Base-by-base conservation (phyloP, 53 echinoderm and acorn worm species). In the Paracentrotus lividus region DNA sequence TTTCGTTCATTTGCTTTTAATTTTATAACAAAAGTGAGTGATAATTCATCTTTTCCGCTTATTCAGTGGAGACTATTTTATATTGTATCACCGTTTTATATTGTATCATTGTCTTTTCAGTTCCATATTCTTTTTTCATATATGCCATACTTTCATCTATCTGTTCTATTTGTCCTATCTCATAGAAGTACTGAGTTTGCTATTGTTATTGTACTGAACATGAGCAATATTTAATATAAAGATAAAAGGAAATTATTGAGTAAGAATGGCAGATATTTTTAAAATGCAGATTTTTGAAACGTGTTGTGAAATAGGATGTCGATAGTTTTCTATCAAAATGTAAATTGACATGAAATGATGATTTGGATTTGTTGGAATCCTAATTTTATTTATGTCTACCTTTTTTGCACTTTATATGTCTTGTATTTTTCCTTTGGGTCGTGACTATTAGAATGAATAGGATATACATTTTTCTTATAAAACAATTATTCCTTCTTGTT, bases 251-350 rank as follows among this genome's bases (percentile, higher is more conserved):
- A 21, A 26, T 47, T 72, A 40, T 49, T 9, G 1, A 44, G n/a
- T 47, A 81, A 81, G 81, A 47, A 47, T 81, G 81, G 47, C 44
- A 81, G 81, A 81, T 81, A 81, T 47, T 81, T 72, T 64, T 59
- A 33, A 5, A 69, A 31, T 69, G 36, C 20, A 67, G 43, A 43
- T 5, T 43, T 77, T 42, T 77, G 12, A 81, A 47, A 42, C 26
- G 44, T 47, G 15, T 81, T 23, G 12, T 10, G n/a, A n/a, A 49
- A 47, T 26, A 18, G 36, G 5, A 36, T 27, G 27, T 6, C n/a
- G 31, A 64, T 64, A 64, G 64, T 64, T 31, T 4, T 27, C 26
- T 64, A 27, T 64, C 29, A 27, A 72, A 16, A 31, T 36, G 72
- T 15, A 32, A n/a, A n/a, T 27, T 38, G 5, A 36, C 36, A 21